Evolutionary conservation across 2,113 vertebrate genomes (phyloP).

Genomic region (Dicentrarchus labrax): DNA sequence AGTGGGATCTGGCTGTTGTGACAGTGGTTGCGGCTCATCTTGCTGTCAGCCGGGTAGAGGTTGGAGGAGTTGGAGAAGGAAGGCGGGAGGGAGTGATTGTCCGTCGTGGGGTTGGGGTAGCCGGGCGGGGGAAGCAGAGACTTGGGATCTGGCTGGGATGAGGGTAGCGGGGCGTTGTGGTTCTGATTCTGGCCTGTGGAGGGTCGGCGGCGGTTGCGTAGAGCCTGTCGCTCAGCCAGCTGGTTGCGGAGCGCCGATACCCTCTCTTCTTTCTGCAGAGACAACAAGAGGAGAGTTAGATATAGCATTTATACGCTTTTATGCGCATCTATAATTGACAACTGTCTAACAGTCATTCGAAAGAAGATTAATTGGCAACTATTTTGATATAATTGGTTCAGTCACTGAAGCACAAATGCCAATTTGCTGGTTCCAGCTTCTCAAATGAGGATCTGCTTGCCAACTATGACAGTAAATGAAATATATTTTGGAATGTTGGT

Average conservation of each 20-base stretch:
- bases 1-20: conserved; percentile 93
- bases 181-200: conserved; percentile 85
- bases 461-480: not conserved
- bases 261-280: conserved; percentile 90
- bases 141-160: conserved; percentile 81
- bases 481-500: not conserved
- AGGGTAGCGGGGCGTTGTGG: conserved; percentile 78
- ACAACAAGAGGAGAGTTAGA: not conserved
- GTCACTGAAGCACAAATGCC: not conserved
- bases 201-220: conserved; percentile 89
- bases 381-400: not conserved
- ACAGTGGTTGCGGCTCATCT: conserved; percentile 92
- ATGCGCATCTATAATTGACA: not conserved
- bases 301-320: not conserved
- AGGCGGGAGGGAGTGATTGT: conserved; percentile 84
- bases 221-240: conserved; percentile 90
- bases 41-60: conserved; percentile 90
- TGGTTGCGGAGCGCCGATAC: conserved; percentile 93
- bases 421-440: not conserved
- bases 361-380: not conserved
- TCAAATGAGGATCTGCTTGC: not conserved
- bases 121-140: conserved; percentile 85
- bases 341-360: not conserved
- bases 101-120: conserved; percentile 84
- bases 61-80: conserved; percentile 86